These are phyloP conservation scores for Cryptomyrus ogoouensis DNA, from an alignment of 2,113 vertebrate genomes.

Conservation along the genomic window DNA sequence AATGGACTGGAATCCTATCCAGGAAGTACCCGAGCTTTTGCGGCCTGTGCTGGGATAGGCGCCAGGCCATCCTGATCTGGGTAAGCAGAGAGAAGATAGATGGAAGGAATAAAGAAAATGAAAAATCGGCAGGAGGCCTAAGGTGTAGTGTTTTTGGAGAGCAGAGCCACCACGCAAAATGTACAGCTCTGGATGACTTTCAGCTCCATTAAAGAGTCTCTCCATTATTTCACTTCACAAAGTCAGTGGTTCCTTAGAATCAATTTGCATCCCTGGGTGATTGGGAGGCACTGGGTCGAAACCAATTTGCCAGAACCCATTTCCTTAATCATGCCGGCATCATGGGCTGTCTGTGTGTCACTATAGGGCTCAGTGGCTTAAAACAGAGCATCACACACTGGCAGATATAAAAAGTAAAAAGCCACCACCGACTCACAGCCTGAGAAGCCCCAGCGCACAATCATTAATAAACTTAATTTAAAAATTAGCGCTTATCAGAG, in stretches of 20 bases:
- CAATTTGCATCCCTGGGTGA: conserved; percentile 26
- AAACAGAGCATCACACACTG: neutral
- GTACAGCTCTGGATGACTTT: conserved; percentile 18
- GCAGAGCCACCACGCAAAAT: neutral
- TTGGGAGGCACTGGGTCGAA: neutral
- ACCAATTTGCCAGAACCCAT: conserved; percentile 29
- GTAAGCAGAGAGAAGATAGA: neutral
- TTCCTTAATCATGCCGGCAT: conserved; percentile 26
- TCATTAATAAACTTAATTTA: neutral
- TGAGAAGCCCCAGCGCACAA: neutral
- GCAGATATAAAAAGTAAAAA: neutral
- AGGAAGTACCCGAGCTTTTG: neutral
- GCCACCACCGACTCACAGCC: too few relatives aligned
- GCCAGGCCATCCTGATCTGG: neutral
- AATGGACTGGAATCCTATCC: neutral
- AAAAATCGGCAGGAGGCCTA: neutral
- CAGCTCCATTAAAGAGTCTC: conserved; percentile 19
- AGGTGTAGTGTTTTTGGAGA: neutral
- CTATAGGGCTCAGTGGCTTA: neutral
- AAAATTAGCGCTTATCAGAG: neutral
- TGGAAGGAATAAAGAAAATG: neutral
- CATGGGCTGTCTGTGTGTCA: conserved; percentile 20
- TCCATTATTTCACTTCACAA: conserved; percentile 1
- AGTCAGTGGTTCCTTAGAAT: conserved; percentile 18
- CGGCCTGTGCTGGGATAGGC: neutral